Evolutionary conservation across 2,113 vertebrate species (phyloP).

Genomic region (Prunella himalayana): DNA sequence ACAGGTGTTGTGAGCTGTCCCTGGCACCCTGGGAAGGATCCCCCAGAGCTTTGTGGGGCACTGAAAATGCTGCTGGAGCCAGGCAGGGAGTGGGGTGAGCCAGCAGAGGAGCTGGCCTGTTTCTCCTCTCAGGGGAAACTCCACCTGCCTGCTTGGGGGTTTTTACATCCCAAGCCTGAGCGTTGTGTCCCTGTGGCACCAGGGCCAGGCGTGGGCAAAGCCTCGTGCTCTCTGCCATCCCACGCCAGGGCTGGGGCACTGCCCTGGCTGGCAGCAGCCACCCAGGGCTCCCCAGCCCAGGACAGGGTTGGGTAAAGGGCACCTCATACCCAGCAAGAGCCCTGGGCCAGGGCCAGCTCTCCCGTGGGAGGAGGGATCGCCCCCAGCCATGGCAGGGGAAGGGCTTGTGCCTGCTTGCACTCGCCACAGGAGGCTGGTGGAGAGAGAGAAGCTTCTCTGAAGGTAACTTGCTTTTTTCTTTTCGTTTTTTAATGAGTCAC

Average conservation of each 20-base stretch:
- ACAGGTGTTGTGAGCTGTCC: accelerated
- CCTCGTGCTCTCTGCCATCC: not conserved
- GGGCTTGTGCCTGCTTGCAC: not conserved
- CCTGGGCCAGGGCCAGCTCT: not conserved
- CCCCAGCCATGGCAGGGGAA: not conserved
- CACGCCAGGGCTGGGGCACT: not conserved
- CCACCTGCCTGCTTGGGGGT: not conserved
- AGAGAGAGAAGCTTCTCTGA: not conserved
- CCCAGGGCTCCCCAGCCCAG: not conserved
- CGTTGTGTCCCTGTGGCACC: accelerated
- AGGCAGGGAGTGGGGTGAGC: not conserved
- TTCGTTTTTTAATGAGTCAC: not conserved
- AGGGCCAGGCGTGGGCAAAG: not conserved
- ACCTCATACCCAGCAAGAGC: not conserved
- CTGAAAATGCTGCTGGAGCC: not conserved
- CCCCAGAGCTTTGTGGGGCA: not conserved
- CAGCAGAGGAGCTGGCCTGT: not conserved
- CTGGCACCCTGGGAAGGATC: accelerated
- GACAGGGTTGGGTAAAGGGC: not conserved
- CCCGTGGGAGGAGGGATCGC: not conserved
- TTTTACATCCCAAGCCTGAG: accelerated
- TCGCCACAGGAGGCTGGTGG: not conserved
- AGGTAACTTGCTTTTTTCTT: not conserved
- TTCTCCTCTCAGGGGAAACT: not conserved
- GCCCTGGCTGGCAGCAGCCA: not conserved